Evolutionary conservation across 2,113 vertebrate species (phyloP).

Genomic region (Ursus arctos): DNA sequence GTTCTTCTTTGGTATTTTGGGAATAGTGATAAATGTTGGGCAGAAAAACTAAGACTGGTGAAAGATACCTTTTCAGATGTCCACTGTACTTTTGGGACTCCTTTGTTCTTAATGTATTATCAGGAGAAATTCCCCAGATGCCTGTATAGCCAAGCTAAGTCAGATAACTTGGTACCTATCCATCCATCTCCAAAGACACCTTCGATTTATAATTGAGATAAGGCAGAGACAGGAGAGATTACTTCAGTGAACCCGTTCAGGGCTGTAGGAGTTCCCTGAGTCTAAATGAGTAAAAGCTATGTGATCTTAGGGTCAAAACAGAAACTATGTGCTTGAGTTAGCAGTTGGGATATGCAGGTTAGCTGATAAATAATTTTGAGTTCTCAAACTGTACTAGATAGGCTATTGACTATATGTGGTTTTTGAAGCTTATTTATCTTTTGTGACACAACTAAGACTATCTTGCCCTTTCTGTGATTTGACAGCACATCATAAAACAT

Average conservation of each 20-base stretch:
- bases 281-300: conserved; percentile 41
- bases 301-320: conserved; percentile 48
- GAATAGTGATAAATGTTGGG: conserved; percentile 8
- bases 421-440: conserved; percentile 55
- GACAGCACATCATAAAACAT: neutral
- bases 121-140: conserved; percentile 51
- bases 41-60: conserved; percentile 23
- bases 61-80: neutral
- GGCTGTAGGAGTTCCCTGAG: conserved; percentile 14
- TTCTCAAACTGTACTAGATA: neutral
- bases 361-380: neutral
- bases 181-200: conserved; percentile 32
- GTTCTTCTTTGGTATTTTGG: conserved; percentile 37
- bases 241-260: neutral
- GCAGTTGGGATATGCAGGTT: conserved; percentile 9
- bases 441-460: neutral
- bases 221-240: conserved; percentile 45
- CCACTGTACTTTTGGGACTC: neutral
- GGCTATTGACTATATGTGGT: neutral
- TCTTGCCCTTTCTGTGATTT: neutral
- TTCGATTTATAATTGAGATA: conserved; percentile 60
- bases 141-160: neutral
- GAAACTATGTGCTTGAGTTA: conserved; percentile 24
- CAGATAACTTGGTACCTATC: conserved; percentile 31
- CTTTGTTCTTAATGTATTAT: conserved; percentile 49